These are phyloP conservation scores for Gymnopithys bicolor DNA, from an alignment of 2,797 vertebrate genomes.

Conservation along the genomic window DNA sequence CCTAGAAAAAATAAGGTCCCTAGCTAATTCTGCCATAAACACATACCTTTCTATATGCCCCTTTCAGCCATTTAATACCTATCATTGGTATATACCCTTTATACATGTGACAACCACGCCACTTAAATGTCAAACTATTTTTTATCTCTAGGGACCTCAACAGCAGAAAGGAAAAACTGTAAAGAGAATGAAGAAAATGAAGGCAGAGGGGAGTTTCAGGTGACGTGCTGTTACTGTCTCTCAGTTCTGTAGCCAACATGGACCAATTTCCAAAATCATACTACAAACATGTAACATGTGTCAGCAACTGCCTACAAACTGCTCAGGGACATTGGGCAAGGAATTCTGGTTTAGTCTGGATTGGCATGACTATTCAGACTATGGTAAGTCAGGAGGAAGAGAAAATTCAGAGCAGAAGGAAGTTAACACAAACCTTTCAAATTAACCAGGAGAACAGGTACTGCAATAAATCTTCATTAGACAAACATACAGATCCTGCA, in stretches of 20 bases:
- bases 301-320: background rate
- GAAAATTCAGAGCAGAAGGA: background rate
- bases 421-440: background rate
- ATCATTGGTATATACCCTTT: background rate
- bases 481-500: background rate
- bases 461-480: constrained; percentile 2
- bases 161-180: background rate
- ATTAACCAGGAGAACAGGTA: background rate
- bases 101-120: background rate
- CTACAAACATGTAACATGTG: background rate
- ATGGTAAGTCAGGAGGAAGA: background rate
- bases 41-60: background rate
- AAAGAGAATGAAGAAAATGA: background rate
- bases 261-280: background rate
- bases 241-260: background rate
- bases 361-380: background rate
- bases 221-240: background rate
- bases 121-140: background rate
- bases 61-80: background rate
- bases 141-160: background rate
- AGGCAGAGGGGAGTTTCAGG: background rate
- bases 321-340: background rate
- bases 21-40: background rate
- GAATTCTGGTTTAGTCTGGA: background rate
- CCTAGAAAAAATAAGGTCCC: background rate